These are phyloP conservation scores for Nansenia antarctica DNA, from an alignment of 2,113 vertebrate genomes.

Conservation along the genomic window DNA sequence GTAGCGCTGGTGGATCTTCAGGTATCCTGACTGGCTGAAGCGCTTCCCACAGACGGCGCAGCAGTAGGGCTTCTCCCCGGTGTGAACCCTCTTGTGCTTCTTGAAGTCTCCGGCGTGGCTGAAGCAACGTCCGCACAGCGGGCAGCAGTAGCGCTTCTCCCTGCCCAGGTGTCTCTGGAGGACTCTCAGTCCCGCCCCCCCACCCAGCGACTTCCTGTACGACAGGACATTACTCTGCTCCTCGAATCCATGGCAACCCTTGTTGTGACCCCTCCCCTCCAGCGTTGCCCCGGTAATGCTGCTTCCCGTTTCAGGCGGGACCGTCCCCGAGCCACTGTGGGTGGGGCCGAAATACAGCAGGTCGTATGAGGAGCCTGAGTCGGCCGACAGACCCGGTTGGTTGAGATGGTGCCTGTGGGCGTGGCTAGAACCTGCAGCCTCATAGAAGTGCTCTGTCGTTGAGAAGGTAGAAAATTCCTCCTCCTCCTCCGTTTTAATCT, in stretches of 20 bases:
- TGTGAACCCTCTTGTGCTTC: constrained; percentile 66
- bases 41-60: constrained; percentile 63
- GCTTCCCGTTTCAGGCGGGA: not conserved
- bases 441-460: constrained; percentile 4
- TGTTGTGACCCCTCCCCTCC: not conserved
- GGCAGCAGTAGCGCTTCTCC: constrained; percentile 64
- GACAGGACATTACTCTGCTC: constrained; percentile 16
- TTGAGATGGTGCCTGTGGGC: not conserved
- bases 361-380: not conserved
- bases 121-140: constrained; percentile 63
- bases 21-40: constrained; percentile 68
- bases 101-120: constrained; percentile 68
- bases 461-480: not conserved
- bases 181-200: constrained; percentile 36
- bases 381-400: not conserved
- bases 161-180: constrained; percentile 44
- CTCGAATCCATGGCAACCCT: not conserved
- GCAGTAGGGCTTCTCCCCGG: constrained; percentile 63
- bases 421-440: not conserved
- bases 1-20: constrained; percentile 65
- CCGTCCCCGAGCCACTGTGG: not conserved
- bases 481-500: constrained; percentile 35
- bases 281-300: not conserved
- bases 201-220: constrained; percentile 34
- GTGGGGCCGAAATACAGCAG: constrained; percentile 1